Percentiles rank a stretch among this genome's conserved stretches.
Evolutionary conservation across 2,888 invertebrate species (phyloP).

Genomic region (Ceriagrion tenellum): DNA sequence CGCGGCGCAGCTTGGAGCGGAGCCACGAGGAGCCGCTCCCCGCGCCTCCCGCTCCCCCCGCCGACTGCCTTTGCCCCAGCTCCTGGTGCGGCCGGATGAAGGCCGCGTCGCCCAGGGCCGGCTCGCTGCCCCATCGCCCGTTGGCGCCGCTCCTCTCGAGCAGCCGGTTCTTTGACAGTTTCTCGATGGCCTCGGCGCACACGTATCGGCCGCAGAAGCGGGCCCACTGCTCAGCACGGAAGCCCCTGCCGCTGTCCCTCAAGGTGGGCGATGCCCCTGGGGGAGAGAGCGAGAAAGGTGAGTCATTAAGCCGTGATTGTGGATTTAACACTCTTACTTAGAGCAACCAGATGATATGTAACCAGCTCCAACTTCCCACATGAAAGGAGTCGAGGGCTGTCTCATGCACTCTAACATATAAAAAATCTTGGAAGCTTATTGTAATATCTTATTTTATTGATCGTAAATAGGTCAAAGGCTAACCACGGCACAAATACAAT

Average conservation of each 20-base stretch:
- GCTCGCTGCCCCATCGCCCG: slow-evolving; percentile 82
- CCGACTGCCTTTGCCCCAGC: slow-evolving; percentile 58
- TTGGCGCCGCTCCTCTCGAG: slow-evolving; percentile 80
- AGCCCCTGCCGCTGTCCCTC: slow-evolving; percentile 84
- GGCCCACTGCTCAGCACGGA: slow-evolving; percentile 88
- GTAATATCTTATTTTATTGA: no score
- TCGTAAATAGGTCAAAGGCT: no score
- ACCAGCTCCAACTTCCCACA: no score
- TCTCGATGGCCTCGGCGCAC: slow-evolving; percentile 86
- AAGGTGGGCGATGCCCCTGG: slow-evolving; percentile 85
- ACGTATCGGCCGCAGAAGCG: slow-evolving; percentile 85
- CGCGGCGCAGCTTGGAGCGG: slow-evolving; percentile 80
- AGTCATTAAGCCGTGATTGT: neutral
- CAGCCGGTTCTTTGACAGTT: slow-evolving; percentile 81
- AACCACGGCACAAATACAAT: no score
- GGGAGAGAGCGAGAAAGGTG: slow-evolving; percentile 69
- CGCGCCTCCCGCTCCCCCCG: slow-evolving; percentile 70
- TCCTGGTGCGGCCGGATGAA: slow-evolving; percentile 71
- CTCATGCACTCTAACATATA: no score
- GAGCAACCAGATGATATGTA: neutral
- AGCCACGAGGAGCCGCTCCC: slow-evolving; percentile 70
- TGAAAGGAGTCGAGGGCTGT: no score
- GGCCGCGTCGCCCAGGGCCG: slow-evolving; percentile 79
- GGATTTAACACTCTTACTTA: neutral
- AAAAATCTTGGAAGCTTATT: no score